Evolutionary conservation across 2,888 invertebrate genomes (phyloP).

Genomic region (Anagyrus pseudococci): DNA sequence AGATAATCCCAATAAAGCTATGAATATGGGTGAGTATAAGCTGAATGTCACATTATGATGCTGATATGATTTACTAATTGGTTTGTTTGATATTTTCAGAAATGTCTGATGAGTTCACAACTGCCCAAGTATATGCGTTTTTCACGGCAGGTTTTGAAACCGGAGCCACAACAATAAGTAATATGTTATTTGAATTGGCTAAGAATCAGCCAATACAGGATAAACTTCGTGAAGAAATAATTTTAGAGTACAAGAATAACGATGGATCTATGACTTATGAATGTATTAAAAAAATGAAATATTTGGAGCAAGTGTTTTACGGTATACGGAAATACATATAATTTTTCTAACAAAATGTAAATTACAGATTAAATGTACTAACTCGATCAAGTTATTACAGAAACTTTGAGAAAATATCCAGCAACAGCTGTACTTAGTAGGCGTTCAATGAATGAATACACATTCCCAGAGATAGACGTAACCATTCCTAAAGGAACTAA

Average conservation of each 20-base stretch:
- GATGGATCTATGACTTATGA: conserved; percentile 58
- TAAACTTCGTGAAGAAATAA: conserved; percentile 56
- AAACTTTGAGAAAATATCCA: conserved; percentile 59
- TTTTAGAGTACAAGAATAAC: conserved; percentile 46
- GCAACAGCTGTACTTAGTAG: conserved; percentile 54
- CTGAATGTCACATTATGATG: no score
- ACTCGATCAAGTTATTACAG: no score
- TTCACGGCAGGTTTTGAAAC: conserved; percentile 64
- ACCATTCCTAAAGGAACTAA: conserved; percentile 42
- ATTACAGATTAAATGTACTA: no score
- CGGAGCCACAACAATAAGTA: conserved; percentile 60
- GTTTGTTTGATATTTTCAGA: conserved; percentile 42
- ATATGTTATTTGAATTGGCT: conserved; percentile 60
- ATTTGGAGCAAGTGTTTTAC: conserved; percentile 57
- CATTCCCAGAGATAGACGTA: conserved; percentile 43
- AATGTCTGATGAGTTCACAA: conserved; percentile 53
- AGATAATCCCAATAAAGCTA: conserved; percentile 44
- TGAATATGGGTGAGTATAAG: conserved; percentile 44
- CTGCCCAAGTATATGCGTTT: conserved; percentile 61
- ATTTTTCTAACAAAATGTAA: no score
- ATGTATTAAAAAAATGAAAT: conserved; percentile 57
- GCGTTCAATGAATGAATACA: conserved; percentile 47
- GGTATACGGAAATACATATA: no score
- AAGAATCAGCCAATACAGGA: conserved; percentile 58
- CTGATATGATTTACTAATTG: not conserved